These are phyloP conservation scores for Polypterus senegalus DNA, from an alignment of 2,113 vertebrate genomes.

Conservation along the genomic window DNA sequence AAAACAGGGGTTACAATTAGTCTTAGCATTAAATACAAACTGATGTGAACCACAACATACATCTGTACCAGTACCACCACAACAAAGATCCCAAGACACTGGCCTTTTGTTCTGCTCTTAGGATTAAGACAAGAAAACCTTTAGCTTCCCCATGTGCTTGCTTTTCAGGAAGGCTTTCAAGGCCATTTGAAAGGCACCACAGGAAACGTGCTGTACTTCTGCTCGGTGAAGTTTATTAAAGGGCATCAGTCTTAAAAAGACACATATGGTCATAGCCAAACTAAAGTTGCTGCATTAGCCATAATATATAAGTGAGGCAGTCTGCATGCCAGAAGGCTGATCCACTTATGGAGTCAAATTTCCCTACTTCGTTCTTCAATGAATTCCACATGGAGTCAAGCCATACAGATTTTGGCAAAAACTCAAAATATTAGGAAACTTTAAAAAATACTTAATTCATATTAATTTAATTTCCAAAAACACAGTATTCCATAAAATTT, in stretches of 20 bases:
- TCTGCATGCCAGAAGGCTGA: too few relatives aligned
- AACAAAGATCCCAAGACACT: conserved; percentile 16
- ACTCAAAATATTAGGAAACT: too few relatives aligned
- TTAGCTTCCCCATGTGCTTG: background rate
- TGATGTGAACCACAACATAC: conserved; percentile 1
- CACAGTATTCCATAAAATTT: too few relatives aligned
- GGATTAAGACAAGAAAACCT: conserved; percentile 9
- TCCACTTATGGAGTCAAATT: too few relatives aligned
- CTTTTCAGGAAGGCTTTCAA: conserved; percentile 27
- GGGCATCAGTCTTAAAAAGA: conserved; percentile 31
- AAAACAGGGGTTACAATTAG: background rate
- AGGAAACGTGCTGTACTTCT: conserved; percentile 23
- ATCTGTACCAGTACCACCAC: background rate
- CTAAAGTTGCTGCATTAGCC: background rate
- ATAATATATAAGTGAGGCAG: too few relatives aligned
- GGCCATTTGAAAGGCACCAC: conserved; percentile 37
- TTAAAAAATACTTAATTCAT: too few relatives aligned
- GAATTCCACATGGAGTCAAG: too few relatives aligned
- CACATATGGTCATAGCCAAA: conserved; percentile 51
- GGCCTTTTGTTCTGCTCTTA: conserved; percentile 19
- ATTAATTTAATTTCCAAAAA: too few relatives aligned
- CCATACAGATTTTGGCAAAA: too few relatives aligned
- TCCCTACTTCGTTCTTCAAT: too few relatives aligned
- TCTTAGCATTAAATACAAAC: conserved; percentile 14
- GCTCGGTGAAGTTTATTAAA: conserved; percentile 46